Evolutionary conservation across 2,113 vertebrate genomes (phyloP).

Genomic region (Phylloscopus trochiloides): DNA sequence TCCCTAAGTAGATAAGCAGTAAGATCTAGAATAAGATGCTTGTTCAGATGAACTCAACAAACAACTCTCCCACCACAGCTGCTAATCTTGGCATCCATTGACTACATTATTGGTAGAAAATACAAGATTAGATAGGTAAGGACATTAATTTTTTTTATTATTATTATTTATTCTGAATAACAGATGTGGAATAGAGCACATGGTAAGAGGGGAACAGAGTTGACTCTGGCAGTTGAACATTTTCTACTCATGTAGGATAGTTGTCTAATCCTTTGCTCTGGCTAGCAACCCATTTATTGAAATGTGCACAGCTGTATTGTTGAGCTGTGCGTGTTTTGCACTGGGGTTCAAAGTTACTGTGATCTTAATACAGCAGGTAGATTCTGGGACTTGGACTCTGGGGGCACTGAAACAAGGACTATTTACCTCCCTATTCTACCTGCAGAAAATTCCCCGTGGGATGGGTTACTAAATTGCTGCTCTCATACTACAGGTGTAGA

Average conservation of each 20-base stretch:
- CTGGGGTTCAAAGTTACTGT: not conserved
- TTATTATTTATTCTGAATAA: not conserved
- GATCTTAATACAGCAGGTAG: not conserved
- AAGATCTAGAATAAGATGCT: constrained; percentile 25
- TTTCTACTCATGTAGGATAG: not conserved
- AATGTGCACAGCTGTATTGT: not conserved
- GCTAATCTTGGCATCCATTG: not conserved
- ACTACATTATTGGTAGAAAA: not conserved
- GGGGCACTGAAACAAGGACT: not conserved
- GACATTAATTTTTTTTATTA: not conserved
- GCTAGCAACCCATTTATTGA: not conserved
- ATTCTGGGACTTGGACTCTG: not conserved
- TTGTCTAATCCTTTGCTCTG: not conserved
- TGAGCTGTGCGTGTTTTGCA: not conserved
- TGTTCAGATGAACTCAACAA: not conserved
- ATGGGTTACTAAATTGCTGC: not conserved
- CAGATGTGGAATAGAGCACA: not conserved
- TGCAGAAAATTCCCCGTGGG: not conserved
- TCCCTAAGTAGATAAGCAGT: constrained; percentile 25
- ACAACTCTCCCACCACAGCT: not conserved
- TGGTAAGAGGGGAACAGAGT: not conserved
- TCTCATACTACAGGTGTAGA: not conserved
- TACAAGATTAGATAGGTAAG: not conserved
- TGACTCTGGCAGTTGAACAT: not conserved
- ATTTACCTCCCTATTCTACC: not conserved